Evolutionary conservation across 2,888 invertebrate genomes (phyloP).

Genomic region (Folsomia candida): DNA sequence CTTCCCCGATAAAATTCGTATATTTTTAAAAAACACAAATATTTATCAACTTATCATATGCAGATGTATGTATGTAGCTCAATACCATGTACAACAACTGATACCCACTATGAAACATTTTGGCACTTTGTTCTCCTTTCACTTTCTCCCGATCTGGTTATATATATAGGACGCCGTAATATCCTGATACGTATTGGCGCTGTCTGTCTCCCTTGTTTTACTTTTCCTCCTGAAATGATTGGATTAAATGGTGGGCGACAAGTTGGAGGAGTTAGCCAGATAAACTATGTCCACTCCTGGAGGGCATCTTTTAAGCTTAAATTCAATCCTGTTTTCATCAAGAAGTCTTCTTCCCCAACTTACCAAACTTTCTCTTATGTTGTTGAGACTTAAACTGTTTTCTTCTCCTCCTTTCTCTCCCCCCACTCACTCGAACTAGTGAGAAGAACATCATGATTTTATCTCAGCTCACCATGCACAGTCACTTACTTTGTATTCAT

Average conservation of each 20-base stretch:
- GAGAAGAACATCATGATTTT: neutral
- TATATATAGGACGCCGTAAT: no score
- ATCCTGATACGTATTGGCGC: no score
- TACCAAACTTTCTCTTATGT: slow-evolving; percentile 3
- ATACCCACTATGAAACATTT: no score
- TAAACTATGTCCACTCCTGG: neutral
- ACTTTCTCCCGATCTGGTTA: no score
- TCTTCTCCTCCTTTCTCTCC: no score
- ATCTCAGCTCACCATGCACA: neutral
- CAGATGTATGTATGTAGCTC: no score
- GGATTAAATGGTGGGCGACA: neutral
- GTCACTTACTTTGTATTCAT: neutral
- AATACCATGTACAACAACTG: no score
- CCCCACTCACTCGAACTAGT: no score
- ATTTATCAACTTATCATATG: no score
- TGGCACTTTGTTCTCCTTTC: no score
- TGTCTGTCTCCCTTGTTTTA: neutral
- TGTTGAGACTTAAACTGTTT: neutral
- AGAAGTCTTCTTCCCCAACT: neutral
- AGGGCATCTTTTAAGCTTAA: neutral
- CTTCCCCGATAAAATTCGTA: no score
- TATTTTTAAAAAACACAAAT: no score
- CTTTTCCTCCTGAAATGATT: neutral
- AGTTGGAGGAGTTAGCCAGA: neutral
- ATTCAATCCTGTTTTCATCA: slow-evolving; percentile 4